Base-by-base conservation (phyloP, 2,888 invertebrate genomes). In the Leptinotarsa rubiginosa region DNA sequence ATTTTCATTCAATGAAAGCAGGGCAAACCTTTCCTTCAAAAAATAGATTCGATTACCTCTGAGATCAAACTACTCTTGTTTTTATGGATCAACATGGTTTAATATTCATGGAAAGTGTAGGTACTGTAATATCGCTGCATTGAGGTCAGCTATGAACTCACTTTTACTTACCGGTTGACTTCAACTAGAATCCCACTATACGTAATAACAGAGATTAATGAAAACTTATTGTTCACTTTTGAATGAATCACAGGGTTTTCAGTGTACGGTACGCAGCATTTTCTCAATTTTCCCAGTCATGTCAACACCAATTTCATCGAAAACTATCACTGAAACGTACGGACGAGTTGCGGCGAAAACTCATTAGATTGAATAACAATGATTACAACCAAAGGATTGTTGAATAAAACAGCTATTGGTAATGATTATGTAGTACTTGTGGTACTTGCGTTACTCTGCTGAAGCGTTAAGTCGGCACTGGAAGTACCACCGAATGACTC, bases 91-190 rank as follows among this genome's bases (percentile, higher is more conserved):
- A 20, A 41, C 69, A 20, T 47, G 18, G 50, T 50, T 41, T 16
- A 69, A 78, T 70, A 70, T 70, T 77, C 70, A 75, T 74, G 76
- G 76, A 79, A 79, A 79, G 79, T 79, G 64, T 20, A 20, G 20
- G 31, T 66, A 68, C 49, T 70, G 69, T 66, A 72, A 72, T 76
- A 56, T 12, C 47, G 47, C 56, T 65, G 20, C 25, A 79, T 72
- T 77, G 74, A 75, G 79, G 79, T 79, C 79, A 77, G 52, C 65
- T 70, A 72, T 75, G 16, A 73, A 65, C 69, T 74, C 72, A 79
- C 79, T 79, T 79, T 79, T 77, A 79, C 79, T 77, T 73, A 75
- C 75, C 75, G 74, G 72, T 74, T 49, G 47, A 72, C 62, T 50
- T 70, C 71, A 66, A 73, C 67, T 50, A 67, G 62, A 77, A 73